These are phyloP conservation scores for Galemys pyrenaicus DNA, from an alignment of 2,113 vertebrate genomes.

Conservation along the genomic window DNA sequence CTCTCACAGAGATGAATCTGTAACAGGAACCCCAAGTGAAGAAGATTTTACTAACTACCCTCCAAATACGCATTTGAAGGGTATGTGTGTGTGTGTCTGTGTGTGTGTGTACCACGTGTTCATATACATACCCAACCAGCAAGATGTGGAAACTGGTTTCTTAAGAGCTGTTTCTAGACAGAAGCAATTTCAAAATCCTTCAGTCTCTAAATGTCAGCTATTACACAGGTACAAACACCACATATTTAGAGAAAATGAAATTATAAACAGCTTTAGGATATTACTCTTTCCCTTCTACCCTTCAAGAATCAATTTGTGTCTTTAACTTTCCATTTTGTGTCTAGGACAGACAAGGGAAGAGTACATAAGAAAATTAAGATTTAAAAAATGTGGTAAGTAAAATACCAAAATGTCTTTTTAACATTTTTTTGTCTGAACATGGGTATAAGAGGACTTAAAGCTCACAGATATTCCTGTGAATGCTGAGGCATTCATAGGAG, in stretches of 20 bases:
- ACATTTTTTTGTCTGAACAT: neutral
- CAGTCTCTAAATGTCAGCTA: constrained; percentile 8
- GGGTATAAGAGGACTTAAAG: neutral
- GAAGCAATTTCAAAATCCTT: constrained; percentile 22
- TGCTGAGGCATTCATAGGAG: neutral
- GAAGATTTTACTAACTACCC: neutral
- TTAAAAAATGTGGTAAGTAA: neutral
- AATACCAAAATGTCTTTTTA: neutral
- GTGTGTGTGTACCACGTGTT: neutral
- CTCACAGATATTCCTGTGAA: neutral
- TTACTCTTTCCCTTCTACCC: constrained; percentile 6
- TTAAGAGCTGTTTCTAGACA: constrained; percentile 9
- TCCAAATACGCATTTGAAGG: neutral
- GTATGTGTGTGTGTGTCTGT: neutral
- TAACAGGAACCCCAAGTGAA: neutral
- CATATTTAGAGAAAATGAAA: constrained; percentile 28
- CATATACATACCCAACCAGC: neutral
- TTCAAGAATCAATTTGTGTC: constrained; percentile 31
- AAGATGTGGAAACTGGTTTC: neutral
- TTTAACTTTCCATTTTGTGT: constrained; percentile 36
- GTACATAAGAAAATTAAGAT: neutral
- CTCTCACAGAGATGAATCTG: too few relatives aligned
- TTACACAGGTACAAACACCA: constrained; percentile 28
- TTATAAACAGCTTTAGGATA: constrained; percentile 46
- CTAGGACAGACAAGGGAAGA: constrained; percentile 6